phyloP scores from a whole-genome alignment of 2,113 vertebrate genomes.

The Hirundichthys speculiger region DNA sequence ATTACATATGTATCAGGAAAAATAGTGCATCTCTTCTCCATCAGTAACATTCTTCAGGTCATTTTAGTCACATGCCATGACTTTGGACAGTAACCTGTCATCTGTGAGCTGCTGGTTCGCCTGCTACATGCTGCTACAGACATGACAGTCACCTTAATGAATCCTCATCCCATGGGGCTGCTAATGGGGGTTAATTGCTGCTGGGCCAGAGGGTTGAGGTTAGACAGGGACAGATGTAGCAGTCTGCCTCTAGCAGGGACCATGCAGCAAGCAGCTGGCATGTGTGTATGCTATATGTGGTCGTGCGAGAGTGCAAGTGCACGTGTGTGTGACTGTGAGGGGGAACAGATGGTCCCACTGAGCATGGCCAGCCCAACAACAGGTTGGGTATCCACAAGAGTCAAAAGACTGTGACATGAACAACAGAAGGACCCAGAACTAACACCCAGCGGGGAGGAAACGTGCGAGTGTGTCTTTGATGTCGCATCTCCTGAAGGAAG shows the following conservation, averaged over 20 bases:
- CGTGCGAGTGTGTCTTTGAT: constrained; percentile 30
- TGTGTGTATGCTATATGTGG: constrained; percentile 22
- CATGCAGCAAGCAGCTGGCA: constrained; percentile 71
- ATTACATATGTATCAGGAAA: constrained; percentile 6
- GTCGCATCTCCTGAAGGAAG: constrained; percentile 33
- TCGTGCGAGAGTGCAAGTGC: constrained; percentile 9
- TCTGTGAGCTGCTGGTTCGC: constrained; percentile 45
- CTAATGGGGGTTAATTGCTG: constrained; percentile 82
- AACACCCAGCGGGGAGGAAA: constrained; percentile 37
- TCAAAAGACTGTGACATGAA: constrained; percentile 64
- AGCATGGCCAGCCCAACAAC: constrained; percentile 69
- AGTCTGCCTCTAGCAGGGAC: constrained; percentile 74
- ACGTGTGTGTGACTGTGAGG: constrained; percentile 52
- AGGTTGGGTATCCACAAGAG: constrained; percentile 66
- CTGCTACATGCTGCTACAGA: constrained; percentile 38
- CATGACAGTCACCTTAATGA: constrained; percentile 73
- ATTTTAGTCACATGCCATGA: constrained; percentile 48
- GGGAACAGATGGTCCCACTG: constrained; percentile 79
- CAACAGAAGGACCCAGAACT: constrained; percentile 55
- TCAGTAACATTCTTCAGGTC: constrained; percentile 10
- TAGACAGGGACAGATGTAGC: constrained; percentile 78
- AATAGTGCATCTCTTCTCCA: neutral
- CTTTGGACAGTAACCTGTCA: constrained; percentile 47
- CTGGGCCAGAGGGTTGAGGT: constrained; percentile 75
- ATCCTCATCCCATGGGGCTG: constrained; percentile 68